Percentiles rank a stretch among this genome's conserved stretches.
These are phyloP conservation scores for Carassius gibelio DNA, from an alignment of 2,113 vertebrate genomes.

Conservation along the genomic window DNA sequence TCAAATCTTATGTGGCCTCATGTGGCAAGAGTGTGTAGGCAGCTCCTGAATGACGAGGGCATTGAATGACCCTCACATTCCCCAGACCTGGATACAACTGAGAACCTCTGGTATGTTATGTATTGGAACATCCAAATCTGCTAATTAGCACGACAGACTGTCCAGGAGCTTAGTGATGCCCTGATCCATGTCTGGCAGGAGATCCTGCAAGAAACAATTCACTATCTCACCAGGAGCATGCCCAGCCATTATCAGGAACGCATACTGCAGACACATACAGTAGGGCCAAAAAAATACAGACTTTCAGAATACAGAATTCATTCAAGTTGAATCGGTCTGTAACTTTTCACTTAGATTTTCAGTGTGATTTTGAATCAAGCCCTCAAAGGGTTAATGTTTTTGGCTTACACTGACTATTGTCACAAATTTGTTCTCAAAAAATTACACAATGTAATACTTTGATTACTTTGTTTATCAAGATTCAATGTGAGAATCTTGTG, in stretches of 20 bases:
- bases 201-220: background rate
- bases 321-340: too few relatives aligned
- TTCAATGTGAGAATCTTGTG: background rate
- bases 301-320: background rate
- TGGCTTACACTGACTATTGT: too few relatives aligned
- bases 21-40: background rate
- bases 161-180: background rate
- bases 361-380: too few relatives aligned
- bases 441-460: background rate
- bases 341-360: too few relatives aligned
- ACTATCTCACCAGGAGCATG: background rate
- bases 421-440: background rate
- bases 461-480: background rate
- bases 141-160: background rate
- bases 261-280: background rate
- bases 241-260: background rate
- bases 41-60: background rate
- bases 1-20: too few relatives aligned
- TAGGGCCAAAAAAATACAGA: background rate
- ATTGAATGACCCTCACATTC: background rate
- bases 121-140: background rate
- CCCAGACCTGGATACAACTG: background rate
- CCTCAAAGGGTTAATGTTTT: too few relatives aligned
- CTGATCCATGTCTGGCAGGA: background rate
- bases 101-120: background rate